Evolutionary conservation across 2,888 invertebrate genomes (phyloP).

Genomic region (Neocrepidodera transversa): DNA sequence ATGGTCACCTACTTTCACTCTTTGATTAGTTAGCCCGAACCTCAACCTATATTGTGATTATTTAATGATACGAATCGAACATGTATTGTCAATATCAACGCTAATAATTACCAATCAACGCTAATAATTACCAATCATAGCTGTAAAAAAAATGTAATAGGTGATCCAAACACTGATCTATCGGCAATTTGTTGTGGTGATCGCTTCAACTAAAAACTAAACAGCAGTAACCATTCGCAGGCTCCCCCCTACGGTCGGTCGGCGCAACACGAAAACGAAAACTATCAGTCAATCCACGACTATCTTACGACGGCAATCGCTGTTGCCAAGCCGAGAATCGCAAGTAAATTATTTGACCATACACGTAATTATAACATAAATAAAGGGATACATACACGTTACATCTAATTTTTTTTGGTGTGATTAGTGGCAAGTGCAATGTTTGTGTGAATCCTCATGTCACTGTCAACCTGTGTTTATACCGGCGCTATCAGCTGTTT

Average conservation of each 20-base stretch:
- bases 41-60: slow-evolving; percentile 22
- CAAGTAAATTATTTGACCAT: slow-evolving; percentile 19
- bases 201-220: slow-evolving; percentile 13
- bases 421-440: slow-evolving; percentile 4
- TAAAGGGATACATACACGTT: slow-evolving; percentile 2
- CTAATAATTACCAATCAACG: too few relatives aligned
- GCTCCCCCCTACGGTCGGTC: slow-evolving; percentile 32
- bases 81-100: slow-evolving; percentile 14
- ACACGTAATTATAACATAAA: slow-evolving; percentile 14
- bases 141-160: too few relatives aligned
- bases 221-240: slow-evolving; percentile 22
- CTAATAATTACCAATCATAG: too few relatives aligned
- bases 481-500: background rate
- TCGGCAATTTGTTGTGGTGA: slow-evolving; percentile 20
- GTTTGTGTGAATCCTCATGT: slow-evolving; percentile 3
- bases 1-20: slow-evolving; percentile 29
- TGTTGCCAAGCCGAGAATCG: slow-evolving; percentile 30
- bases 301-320: slow-evolving; percentile 29
- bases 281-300: slow-evolving; percentile 42
- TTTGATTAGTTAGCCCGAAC: slow-evolving; percentile 20
- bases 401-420: slow-evolving; percentile 5
- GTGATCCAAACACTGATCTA: too few relatives aligned
- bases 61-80: slow-evolving; percentile 13
- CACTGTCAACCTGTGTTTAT: background rate
- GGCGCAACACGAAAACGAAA: slow-evolving; percentile 33